These are phyloP conservation scores for Meghimatium bilineatum DNA, from an alignment of 2,888 invertebrate species.

Conservation along the genomic window DNA sequence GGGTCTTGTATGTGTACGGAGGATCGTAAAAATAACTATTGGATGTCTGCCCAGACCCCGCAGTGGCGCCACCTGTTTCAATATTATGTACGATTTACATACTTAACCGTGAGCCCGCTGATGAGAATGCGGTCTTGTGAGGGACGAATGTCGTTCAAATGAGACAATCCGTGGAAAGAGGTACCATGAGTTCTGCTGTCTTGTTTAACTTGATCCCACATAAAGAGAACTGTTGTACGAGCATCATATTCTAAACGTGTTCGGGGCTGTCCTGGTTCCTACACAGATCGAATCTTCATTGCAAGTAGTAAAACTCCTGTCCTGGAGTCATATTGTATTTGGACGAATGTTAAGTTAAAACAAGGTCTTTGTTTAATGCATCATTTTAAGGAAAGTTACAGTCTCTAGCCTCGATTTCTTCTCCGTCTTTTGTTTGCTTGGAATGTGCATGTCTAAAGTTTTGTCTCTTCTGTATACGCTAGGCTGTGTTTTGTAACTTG, in stretches of 20 bases:
- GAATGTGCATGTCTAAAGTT: too few relatives aligned
- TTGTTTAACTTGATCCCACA: neutral
- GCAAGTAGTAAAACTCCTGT: neutral
- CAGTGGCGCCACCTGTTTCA: conserved; percentile 16
- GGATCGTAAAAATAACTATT: conserved; percentile 9
- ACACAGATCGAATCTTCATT: neutral
- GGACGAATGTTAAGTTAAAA: neutral
- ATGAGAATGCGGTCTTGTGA: neutral
- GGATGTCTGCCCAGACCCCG: neutral
- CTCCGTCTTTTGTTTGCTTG: too few relatives aligned
- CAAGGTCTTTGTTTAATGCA: too few relatives aligned
- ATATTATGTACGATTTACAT: conserved; percentile 5
- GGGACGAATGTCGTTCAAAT: neutral
- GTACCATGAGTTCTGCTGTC: neutral
- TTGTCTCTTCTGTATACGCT: too few relatives aligned
- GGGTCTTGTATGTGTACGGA: neutral
- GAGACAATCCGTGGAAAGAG: neutral
- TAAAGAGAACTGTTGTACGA: neutral
- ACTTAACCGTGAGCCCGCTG: neutral
- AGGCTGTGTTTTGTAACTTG: too few relatives aligned
- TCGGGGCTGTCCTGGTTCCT: neutral
- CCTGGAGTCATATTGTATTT: neutral
- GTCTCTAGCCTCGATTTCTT: too few relatives aligned
- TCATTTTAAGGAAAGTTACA: too few relatives aligned
- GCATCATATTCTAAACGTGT: neutral